Percentiles rank a stretch among this genome's conserved stretches.
Evolutionary conservation across 1,140 invertebrate genomes (phyloP).

Genomic region (Drosophila bocqueti): DNA sequence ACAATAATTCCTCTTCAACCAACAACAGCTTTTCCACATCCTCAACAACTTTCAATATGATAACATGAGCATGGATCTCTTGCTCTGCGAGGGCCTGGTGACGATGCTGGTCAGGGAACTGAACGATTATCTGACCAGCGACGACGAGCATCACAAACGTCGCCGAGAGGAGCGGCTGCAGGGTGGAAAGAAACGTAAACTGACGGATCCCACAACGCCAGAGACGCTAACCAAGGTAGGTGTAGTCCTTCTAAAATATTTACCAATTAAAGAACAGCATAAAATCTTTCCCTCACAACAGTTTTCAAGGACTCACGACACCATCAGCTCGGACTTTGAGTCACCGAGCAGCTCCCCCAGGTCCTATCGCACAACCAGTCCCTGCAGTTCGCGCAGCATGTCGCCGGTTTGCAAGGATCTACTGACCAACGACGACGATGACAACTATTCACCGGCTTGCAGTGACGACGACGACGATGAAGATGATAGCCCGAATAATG

Average conservation of each 20-base stretch:
- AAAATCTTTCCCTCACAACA: conserved; percentile 4
- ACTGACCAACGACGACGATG: conserved; percentile 70
- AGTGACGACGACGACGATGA: conserved; percentile 83
- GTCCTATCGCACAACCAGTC: conserved; percentile 75
- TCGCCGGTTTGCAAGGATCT: conserved; percentile 69
- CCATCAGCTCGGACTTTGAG: conserved; percentile 62
- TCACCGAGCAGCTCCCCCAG: conserved; percentile 79
- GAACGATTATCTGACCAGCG: conserved; percentile 73
- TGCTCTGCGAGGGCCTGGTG: conserved; percentile 76
- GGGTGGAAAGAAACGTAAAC: conserved; percentile 73
- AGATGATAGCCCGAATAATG: conserved; percentile 43
- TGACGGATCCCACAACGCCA: conserved; percentile 55
- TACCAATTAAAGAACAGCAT: neutral
- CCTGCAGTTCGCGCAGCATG: conserved; percentile 82
- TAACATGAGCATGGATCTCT: conserved; percentile 81
- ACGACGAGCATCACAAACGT: conserved; percentile 76
- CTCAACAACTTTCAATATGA: conserved; percentile 84
- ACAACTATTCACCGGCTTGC: conserved; percentile 84
- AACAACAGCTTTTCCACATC: conserved; percentile 71
- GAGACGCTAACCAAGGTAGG: conserved; percentile 75
- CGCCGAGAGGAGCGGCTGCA: conserved; percentile 76
- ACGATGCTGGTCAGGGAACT: conserved; percentile 74
- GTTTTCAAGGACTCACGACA: conserved; percentile 71
- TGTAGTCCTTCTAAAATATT: neutral
- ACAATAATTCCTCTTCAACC: neutral